phyloP scores from a whole-genome alignment of 2,797 vertebrate species.

The Eidolon dupreanum region DNA sequence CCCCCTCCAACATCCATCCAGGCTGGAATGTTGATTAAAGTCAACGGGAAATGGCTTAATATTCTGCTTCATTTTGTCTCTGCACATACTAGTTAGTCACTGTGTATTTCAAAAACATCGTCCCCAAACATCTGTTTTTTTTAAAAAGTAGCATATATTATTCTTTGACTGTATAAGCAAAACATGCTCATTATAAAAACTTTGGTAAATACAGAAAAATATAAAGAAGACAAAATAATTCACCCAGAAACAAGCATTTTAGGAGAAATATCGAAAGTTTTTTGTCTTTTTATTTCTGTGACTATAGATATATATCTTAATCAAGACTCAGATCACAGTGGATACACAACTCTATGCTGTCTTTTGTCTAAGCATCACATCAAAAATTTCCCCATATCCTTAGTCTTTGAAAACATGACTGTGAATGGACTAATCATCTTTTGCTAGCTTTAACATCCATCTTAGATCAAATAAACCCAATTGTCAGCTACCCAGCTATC shows the following conservation, averaged over 20 bases:
- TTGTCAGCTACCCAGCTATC: background rate
- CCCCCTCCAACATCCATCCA: background rate
- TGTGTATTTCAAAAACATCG: background rate
- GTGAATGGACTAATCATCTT: background rate
- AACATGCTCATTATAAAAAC: background rate
- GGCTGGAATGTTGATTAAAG: background rate
- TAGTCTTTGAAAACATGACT: background rate
- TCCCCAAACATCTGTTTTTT: constrained; percentile 22
- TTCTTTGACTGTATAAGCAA: constrained; percentile 2
- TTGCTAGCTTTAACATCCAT: background rate
- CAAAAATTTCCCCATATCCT: background rate
- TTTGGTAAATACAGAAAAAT: background rate
- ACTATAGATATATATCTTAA: background rate
- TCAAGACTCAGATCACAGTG: background rate
- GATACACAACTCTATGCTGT: background rate
- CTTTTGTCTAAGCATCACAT: background rate
- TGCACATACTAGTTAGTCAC: background rate
- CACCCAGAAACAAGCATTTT: background rate
- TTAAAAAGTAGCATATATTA: constrained; percentile 30
- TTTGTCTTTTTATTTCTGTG: background rate
- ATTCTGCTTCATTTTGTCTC: background rate
- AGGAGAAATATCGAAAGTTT: background rate
- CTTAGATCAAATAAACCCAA: background rate
- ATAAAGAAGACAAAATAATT: constrained; percentile 2
- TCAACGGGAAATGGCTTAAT: background rate